A percentile compares a stretch with the other conserved stretches of the same genome.
Conservation (phyloP, 2,113 vertebrate genomes). For the Pelmatolapia mariae region DNA sequence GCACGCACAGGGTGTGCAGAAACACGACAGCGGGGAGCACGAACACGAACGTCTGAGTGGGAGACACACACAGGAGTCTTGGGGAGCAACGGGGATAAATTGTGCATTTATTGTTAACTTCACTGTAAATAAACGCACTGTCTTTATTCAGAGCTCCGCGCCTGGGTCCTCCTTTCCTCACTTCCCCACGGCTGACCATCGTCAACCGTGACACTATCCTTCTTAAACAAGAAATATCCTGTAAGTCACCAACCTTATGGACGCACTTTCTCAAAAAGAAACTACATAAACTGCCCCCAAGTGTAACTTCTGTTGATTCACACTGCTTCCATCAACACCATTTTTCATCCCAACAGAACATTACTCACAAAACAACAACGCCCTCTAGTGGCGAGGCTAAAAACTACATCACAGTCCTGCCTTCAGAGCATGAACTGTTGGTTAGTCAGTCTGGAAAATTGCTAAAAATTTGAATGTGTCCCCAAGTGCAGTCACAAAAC, state of each 20-base stretch:
- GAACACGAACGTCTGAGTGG: too few species aligned
- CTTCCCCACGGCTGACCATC: too few species aligned
- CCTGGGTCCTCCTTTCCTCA: too few species aligned
- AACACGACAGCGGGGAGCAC: too few species aligned
- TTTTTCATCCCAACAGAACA: not conserved
- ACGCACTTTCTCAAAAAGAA: not conserved
- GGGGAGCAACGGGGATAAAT: too few species aligned
- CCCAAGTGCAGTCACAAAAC: not conserved
- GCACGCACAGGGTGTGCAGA: too few species aligned
- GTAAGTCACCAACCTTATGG: not conserved
- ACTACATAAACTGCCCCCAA: not conserved
- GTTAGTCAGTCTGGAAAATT: not conserved
- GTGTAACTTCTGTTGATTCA: not conserved
- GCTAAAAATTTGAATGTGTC: not conserved
- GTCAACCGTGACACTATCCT: too few species aligned
- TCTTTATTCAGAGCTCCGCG: too few species aligned
- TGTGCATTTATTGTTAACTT: too few species aligned
- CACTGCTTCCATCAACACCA: not conserved
- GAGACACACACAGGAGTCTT: too few species aligned
- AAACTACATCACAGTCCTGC: not conserved
- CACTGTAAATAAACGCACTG: too few species aligned
- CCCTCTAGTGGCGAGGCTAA: not conserved
- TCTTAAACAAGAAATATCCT: not conserved
- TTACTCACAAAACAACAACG: not conserved
- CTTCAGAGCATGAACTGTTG: not conserved